A percentile compares a stretch with the other conserved stretches of the same genome.
phyloP scores from a whole-genome alignment of 2,113 vertebrate species.

The Enhydra lutris region DNA sequence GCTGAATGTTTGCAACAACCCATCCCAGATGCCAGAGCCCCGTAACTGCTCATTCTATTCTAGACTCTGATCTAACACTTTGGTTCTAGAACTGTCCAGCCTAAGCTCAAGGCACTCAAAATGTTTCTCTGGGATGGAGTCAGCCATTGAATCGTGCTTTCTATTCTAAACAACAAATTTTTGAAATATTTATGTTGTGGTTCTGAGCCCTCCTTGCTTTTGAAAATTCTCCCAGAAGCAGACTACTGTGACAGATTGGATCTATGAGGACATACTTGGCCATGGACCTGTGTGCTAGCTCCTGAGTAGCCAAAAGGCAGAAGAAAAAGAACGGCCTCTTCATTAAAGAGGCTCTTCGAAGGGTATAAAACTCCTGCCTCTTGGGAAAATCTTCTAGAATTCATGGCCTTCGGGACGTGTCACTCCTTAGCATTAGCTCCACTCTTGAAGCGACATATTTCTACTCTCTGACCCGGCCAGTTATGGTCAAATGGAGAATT shows the following conservation, averaged over 20 bases:
- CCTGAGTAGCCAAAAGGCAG: background rate
- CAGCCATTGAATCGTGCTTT: background rate
- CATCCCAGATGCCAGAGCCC: fast-evolving
- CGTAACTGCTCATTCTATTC: background rate
- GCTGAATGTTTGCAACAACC: background rate
- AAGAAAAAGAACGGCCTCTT: background rate
- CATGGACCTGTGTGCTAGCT: background rate
- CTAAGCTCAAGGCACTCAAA: background rate
- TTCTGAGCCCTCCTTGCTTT: background rate
- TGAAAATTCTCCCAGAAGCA: background rate
- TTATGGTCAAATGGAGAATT: background rate
- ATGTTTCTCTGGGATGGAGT: background rate
- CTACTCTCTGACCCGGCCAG: background rate
- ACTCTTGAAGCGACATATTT: background rate
- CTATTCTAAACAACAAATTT: background rate
- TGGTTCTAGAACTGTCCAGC: background rate
- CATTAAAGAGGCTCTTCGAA: background rate
- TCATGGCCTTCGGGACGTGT: background rate
- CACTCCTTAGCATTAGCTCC: background rate
- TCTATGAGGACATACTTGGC: background rate
- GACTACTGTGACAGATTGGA: background rate
- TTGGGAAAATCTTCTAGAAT: background rate
- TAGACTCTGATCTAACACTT: background rate
- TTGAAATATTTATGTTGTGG: background rate
- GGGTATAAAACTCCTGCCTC: background rate